Evolutionary conservation across 2,113 vertebrate species (phyloP), one percentile per base, ranked within the genome.

Genomic region (Sialia sialis): DNA sequence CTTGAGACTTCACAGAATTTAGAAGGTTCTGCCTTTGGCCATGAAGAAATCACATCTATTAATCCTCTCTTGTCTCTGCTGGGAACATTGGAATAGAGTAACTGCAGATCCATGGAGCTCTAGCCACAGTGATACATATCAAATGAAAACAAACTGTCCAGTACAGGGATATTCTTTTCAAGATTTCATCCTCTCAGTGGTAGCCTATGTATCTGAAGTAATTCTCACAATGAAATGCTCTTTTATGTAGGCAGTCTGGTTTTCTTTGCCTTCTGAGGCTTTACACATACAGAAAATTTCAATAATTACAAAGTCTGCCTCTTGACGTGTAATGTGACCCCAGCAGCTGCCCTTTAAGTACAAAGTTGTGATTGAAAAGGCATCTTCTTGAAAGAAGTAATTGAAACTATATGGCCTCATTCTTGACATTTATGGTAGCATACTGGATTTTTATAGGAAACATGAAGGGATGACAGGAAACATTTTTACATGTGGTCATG

Each of bases 351-450:
- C 36, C 48, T 94, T 62, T 77, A 78, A 96, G n/a, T 64, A 91
- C 29, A 8, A 91, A 87, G 22, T 19, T 94, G 48, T 89, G 90
- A 87, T 48, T 96, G 76, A 93, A 97, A 97, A 96, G 38, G 4
- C 66, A 78, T 95, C 92, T 96, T 95, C 84, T 78, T 95, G 85
- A 96, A 95, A 95, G 26, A 68, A 95, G 67, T 94, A 87, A 96
- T 79, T 96, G 84, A 94, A 97, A 94, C 63, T 96, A 59, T 80
- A 64, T 92, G 93, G 58, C 55, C 84, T 95, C 52, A 74, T 95
- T 97, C 70, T 67, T 95, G 84, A 89, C 44, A 84, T 93, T 94
- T 95, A 58, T 94, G 64, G 67, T 91, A 87, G 68, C 52, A 30
- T 63, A 80, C 49, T 38, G 29, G 36, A 69, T 82, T 92, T 97